Base-by-base conservation (phyloP, 2,113 vertebrate genomes). In the Malurus elegans region DNA sequence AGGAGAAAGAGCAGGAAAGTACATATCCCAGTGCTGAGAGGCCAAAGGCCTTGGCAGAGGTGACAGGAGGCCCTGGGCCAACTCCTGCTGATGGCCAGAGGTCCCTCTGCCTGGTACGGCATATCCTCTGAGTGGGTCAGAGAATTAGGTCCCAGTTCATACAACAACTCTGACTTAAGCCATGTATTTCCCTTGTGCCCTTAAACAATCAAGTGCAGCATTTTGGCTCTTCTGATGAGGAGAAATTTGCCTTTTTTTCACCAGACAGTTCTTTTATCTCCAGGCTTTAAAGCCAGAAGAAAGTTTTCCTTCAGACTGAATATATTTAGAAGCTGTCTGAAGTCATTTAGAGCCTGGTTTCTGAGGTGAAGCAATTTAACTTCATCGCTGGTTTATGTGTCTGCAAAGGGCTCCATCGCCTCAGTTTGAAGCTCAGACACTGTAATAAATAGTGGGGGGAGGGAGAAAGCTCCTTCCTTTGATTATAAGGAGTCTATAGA, bases 331-430 rank as follows among this genome's bases (percentile, higher is more conserved):
- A 91, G 42, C 74, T 73, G 66, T 91, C 93, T 95, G 85, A 97
- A 95, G 90, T 95, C 23, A 79, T 76, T 89, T 73, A 82, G 62
- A 95, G 78, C 62, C 71, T 47, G 29, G 67, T 87, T 95, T 88
- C 81, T 88, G 84, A 95, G 87, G 81, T 95, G 84, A 90, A 86
- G 91, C 61, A 50, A 94, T 95, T 94, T 72, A 88, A 91, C 84
- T 90, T 93, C 90, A 70, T 73, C 2, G 0, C 38, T 87, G 79
- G 74, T 79, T 92, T 95, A 67, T 54, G 74, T 70, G 71, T 61
- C 87, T 91, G 82, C 45, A 34, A 94, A 92, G 81, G 62, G 54
- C 57, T 81, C 66, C 3, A 2, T 76, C 3, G 24, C 89, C 84
- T 82, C 32, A 69, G 93, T 91, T 90, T 91, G 90, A 95, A 92